Evolutionary conservation across 2,888 invertebrate genomes (phyloP).

Genomic region (Cheilosia scutellata): DNA sequence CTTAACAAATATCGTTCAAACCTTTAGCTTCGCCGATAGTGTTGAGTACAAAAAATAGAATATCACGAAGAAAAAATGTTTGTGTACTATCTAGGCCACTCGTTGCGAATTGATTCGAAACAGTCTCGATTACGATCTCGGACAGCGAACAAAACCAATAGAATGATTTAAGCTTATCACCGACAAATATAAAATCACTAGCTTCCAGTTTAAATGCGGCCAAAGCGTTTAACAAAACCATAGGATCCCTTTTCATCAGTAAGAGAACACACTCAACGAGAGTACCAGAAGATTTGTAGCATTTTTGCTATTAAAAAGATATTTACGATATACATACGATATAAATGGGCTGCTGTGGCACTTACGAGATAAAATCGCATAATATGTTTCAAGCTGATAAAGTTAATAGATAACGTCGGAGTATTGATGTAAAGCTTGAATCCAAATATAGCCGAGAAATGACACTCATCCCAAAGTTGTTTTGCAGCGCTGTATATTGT

Average conservation of each 20-base stretch:
- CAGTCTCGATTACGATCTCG: conserved; percentile 79
- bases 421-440: conserved; percentile 68
- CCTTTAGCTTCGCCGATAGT: conserved; percentile 72
- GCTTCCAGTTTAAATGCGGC: conserved; percentile 79
- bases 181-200: conserved; percentile 77
- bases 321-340: conserved; percentile 9
- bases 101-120: conserved; percentile 10
- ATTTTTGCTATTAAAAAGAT: conserved; percentile 65
- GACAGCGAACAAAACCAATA: conserved; percentile 79
- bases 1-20: conserved; percentile 23
- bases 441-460: conserved; percentile 76
- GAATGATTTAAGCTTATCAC: conserved; percentile 78
- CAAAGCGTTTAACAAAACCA: conserved; percentile 78
- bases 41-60: conserved; percentile 79
- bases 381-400: conserved; percentile 76
- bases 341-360: conserved; percentile 20
- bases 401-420: conserved; percentile 77
- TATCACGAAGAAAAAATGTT: conserved; percentile 79
- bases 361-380: conserved; percentile 78
- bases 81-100: conserved; percentile 64
- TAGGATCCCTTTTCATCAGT: conserved; percentile 76
- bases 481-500: conserved; percentile 77
- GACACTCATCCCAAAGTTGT: conserved; percentile 77
- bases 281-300: conserved; percentile 16
- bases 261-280: conserved; percentile 27